A percentile compares a stretch with the other conserved stretches of the same genome.
Conservation (phyloP, 2,888 invertebrate genomes). For the Lochmaea capreae region DNA sequence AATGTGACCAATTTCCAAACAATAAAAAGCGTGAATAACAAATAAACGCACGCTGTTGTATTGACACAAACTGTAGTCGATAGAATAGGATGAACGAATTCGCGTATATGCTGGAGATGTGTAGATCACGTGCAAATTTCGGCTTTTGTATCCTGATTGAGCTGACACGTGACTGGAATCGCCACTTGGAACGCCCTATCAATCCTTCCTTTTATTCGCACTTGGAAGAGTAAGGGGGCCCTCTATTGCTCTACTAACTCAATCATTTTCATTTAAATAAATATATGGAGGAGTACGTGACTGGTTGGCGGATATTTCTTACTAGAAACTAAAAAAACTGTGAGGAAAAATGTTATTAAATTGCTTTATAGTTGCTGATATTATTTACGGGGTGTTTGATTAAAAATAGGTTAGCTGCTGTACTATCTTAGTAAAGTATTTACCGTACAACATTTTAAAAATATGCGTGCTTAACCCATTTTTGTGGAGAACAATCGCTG, state of each 20-base stretch:
- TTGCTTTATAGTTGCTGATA: too few species aligned
- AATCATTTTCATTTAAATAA: conserved; percentile 43
- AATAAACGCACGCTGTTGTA: conserved; percentile 47
- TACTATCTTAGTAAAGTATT: too few species aligned
- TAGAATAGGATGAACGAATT: conserved; percentile 52
- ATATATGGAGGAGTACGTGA: conserved; percentile 18
- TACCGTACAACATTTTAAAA: too few species aligned
- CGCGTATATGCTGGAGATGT: conserved; percentile 54
- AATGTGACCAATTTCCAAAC: too few species aligned
- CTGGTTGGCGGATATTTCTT: not conserved
- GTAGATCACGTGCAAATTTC: conserved; percentile 65
- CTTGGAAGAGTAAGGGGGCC: conserved; percentile 38
- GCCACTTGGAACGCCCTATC: conserved; percentile 54
- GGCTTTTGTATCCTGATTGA: conserved; percentile 65
- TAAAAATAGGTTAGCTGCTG: too few species aligned
- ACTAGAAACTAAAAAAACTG: not conserved
- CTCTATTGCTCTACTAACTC: conserved; percentile 38
- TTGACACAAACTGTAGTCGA: conserved; percentile 50
- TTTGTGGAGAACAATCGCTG: too few species aligned
- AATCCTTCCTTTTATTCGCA: conserved; percentile 55
- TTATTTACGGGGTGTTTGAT: too few species aligned
- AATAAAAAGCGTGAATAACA: conserved; percentile 50
- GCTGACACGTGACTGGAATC: conserved; percentile 60
- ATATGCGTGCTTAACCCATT: too few species aligned
- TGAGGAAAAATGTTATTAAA: too few species aligned